A percentile compares a stretch with the other conserved stretches of the same genome.
Evolutionary conservation across 2,888 invertebrate genomes (phyloP).

Genomic region (Eilema griseolum): DNA sequence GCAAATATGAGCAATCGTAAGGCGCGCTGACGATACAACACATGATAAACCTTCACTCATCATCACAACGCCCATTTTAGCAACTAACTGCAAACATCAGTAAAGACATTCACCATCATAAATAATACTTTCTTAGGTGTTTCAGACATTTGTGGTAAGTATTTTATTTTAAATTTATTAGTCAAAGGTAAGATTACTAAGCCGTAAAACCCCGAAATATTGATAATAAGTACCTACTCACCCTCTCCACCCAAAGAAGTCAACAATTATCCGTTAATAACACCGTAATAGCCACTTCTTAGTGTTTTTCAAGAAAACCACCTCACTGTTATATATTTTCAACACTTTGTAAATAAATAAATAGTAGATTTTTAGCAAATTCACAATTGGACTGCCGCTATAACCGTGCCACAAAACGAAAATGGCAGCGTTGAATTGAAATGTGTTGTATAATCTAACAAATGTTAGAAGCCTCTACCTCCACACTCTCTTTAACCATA

Average conservation of each 20-base stretch:
- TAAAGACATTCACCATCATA: conserved; percentile 18
- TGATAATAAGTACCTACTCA: conserved; percentile 74
- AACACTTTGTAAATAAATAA: conserved; percentile 65
- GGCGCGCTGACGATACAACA: conserved; percentile 65
- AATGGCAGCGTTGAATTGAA: conserved; percentile 83
- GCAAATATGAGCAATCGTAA: conserved; percentile 49
- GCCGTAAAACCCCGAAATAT: conserved; percentile 65
- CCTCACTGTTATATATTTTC: conserved; percentile 61
- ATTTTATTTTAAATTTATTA: conserved; percentile 24
- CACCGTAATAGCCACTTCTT: conserved; percentile 61
- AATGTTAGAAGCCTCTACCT: conserved; percentile 44
- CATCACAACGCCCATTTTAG: conserved; percentile 79
- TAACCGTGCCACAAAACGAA: conserved; percentile 85
- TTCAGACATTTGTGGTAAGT: conserved; percentile 19
- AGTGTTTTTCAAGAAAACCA: conserved; percentile 57
- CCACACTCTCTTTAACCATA: conserved; percentile 42
- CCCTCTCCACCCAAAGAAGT: conserved; percentile 81
- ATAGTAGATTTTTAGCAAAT: conserved; percentile 63
- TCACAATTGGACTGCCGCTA: conserved; percentile 76
- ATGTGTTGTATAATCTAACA: conserved; percentile 56
- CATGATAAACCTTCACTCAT: conserved; percentile 71
- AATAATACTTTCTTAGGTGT: conserved; percentile 12
- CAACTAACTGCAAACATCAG: conserved; percentile 35
- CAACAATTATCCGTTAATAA: conserved; percentile 68
- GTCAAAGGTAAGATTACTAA: conserved; percentile 40